Evolutionary conservation across 35 echinoderm and acorn worm species (phyloP).

Genomic region (Stichopus chloronotus): DNA sequence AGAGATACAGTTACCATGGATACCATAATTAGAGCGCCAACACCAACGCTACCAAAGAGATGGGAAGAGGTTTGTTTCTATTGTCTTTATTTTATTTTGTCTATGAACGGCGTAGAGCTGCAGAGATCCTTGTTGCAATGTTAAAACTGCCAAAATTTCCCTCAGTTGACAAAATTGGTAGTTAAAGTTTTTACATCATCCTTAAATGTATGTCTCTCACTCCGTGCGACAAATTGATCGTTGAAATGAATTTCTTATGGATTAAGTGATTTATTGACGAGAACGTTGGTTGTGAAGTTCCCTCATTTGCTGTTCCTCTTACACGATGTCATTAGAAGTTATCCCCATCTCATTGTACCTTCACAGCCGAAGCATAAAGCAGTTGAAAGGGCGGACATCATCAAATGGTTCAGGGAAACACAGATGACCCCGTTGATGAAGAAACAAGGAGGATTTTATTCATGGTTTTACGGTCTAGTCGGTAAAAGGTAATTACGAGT

Average conservation of each 20-base stretch:
- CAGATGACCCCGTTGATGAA: slow-evolving; percentile 46
- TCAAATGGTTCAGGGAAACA: slow-evolving; percentile 36
- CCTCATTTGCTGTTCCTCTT: no score
- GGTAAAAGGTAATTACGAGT: slow-evolving; percentile 29
- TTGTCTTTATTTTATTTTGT: neutral
- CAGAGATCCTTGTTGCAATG: no score
- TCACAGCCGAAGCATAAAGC: neutral
- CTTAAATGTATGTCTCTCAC: no score
- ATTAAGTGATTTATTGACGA: no score
- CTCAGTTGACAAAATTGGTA: no score
- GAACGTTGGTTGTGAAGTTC: no score
- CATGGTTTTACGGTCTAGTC: slow-evolving; percentile 43
- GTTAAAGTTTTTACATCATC: no score
- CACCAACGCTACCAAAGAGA: slow-evolving; percentile 11
- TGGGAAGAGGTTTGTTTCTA: slow-evolving; percentile 36
- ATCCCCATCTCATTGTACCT: neutral
- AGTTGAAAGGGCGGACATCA: neutral
- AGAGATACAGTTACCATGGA: neutral
- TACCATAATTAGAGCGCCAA: neutral
- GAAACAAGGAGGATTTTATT: slow-evolving; percentile 36
- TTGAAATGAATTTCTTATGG: no score
- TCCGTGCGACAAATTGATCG: no score
- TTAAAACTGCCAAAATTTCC: no score
- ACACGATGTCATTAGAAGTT: neutral
- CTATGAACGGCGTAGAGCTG: no score